Conservation (phyloP, 2,113 vertebrate species). For the Eubucco bourcierii region DNA sequence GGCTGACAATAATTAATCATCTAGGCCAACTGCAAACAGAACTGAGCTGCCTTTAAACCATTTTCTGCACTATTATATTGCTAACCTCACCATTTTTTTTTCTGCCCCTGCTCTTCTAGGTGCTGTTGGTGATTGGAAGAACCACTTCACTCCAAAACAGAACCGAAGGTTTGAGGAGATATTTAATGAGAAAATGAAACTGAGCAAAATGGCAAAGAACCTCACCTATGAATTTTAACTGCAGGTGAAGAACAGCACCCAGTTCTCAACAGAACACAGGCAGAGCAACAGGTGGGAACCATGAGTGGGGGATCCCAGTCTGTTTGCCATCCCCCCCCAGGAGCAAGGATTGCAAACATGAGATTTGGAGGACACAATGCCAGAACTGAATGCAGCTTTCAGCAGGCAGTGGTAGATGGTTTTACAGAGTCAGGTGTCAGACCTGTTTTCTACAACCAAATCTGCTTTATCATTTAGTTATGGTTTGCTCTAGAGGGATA, state of each 20-base stretch:
- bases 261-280: background rate
- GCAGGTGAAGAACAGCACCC: background rate
- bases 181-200: constrained; percentile 76
- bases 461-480: background rate
- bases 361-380: background rate
- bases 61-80: background rate
- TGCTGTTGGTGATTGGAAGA: constrained; percentile 78
- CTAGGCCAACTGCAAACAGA: background rate
- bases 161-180: constrained; percentile 74
- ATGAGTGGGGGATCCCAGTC: background rate
- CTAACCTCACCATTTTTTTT: background rate
- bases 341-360: background rate
- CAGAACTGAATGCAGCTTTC: background rate
- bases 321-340: background rate
- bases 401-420: background rate
- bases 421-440: background rate
- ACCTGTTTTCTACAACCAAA: background rate
- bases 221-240: constrained; percentile 68
- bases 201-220: constrained; percentile 70
- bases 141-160: constrained; percentile 79
- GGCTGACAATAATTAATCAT: background rate
- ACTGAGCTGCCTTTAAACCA: background rate
- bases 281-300: background rate
- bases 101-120: constrained; percentile 53
- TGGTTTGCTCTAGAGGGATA: background rate